Evolutionary conservation across 2,888 invertebrate species (phyloP).

Genomic region (Chymomyza fuscimana): DNA sequence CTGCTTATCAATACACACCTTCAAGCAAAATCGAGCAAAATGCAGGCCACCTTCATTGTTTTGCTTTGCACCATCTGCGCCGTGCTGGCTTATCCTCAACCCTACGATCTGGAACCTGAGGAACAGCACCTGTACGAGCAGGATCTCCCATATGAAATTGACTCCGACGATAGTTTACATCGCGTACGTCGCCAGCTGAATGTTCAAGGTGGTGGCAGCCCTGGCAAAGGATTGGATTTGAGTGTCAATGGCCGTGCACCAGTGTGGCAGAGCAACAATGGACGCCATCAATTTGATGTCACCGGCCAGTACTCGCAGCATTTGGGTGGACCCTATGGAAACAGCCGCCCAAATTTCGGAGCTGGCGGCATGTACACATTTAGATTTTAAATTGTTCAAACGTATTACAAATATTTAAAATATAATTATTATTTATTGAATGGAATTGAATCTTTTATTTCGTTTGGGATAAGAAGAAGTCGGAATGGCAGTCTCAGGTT

Average conservation of each 20-base stretch:
- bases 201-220: conserved; percentile 54
- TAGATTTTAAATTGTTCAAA: background rate
- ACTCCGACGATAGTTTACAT: background rate
- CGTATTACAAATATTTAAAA: background rate
- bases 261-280: conserved; percentile 71
- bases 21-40: conserved; percentile 15
- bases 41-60: conserved; percentile 8
- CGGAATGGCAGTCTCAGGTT: too few species aligned
- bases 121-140: background rate
- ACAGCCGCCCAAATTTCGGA: conserved; percentile 60
- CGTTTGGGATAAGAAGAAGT: too few species aligned
- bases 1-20: conserved; percentile 11
- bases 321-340: conserved; percentile 76
- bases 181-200: conserved; percentile 52
- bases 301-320: conserved; percentile 72
- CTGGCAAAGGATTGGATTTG: conserved; percentile 63
- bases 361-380: conserved; percentile 31
- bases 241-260: conserved; percentile 60
- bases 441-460: background rate
- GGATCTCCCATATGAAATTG: background rate
- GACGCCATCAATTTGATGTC: conserved; percentile 66
- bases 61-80: conserved; percentile 12
- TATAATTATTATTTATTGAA: conserved; percentile 1
- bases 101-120: background rate
- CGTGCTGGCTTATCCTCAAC: conserved; percentile 27